phyloP scores from a whole-genome alignment of 2,888 invertebrate species.

The Lasius platythorax region DNA sequence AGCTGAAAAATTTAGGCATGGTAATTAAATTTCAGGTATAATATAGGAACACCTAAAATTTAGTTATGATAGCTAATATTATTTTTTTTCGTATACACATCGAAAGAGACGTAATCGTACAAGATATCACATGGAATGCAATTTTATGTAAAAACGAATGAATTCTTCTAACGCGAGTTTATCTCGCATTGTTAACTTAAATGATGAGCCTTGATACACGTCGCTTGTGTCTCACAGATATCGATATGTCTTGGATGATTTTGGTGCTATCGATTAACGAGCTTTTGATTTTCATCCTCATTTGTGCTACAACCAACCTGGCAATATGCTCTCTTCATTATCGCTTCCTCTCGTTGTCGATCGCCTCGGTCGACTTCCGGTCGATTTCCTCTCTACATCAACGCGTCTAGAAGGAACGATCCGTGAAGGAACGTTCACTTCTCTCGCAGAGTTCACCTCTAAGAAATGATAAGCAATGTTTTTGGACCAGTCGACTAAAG shows the following conservation, averaged over 20 bases:
- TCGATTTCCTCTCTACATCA: constrained; percentile 30
- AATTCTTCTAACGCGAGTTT: background rate
- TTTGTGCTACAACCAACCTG: background rate
- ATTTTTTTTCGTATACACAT: background rate
- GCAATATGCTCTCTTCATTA: background rate
- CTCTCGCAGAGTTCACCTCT: constrained; percentile 30
- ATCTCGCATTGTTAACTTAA: background rate
- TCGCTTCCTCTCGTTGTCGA: constrained; percentile 42
- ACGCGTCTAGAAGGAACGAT: background rate
- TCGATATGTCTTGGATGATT: background rate
- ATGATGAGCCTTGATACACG: background rate
- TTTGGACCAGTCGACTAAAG: constrained; percentile 65
- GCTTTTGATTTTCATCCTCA: background rate
- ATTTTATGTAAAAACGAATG: constrained; percentile 6
- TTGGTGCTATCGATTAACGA: constrained; percentile 11
- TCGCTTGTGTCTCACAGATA: background rate
- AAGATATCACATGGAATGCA: background rate
- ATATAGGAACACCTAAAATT: no score
- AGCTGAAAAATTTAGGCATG: no score
- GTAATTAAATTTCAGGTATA: no score
- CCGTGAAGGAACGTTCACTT: constrained; percentile 12
- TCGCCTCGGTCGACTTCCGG: constrained; percentile 40
- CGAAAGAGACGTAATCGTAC: background rate
- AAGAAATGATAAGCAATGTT: constrained; percentile 71
- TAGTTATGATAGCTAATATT: no score